A percentile compares a stretch with the other conserved stretches of the same genome.
These are phyloP conservation scores for Drosophila kuntzei DNA, from an alignment of 2,888 invertebrate species.

Conservation along the genomic window DNA sequence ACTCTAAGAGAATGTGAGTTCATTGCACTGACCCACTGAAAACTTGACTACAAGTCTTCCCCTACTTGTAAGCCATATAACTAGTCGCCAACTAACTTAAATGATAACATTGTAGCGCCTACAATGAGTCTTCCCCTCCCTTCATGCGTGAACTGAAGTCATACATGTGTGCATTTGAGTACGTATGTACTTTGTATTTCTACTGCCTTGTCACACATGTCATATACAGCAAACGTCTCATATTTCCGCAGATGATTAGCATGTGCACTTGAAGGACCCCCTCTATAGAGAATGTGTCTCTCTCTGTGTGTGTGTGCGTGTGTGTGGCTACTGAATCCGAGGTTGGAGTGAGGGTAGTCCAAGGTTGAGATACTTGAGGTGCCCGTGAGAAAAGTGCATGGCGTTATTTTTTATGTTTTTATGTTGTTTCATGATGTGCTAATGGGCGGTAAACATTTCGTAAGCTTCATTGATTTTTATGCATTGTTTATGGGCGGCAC, in stretches of 20 bases:
- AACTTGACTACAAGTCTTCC: constrained; percentile 2
- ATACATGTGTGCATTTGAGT: constrained; percentile 61
- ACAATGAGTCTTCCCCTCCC: constrained; percentile 12
- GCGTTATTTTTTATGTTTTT: constrained; percentile 22
- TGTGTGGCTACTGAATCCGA: constrained; percentile 32
- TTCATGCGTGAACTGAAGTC: constrained; percentile 54
- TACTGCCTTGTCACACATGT: constrained; percentile 57
- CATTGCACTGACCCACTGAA: constrained; percentile 56
- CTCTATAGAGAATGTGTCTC: neutral
- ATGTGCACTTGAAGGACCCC: constrained; percentile 66
- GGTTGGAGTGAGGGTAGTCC: constrained; percentile 17
- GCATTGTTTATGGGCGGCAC: constrained; percentile 52
- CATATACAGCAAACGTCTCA: constrained; percentile 54
- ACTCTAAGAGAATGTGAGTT: constrained; percentile 28
- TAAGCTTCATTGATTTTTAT: constrained; percentile 75
- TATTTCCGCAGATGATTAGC: constrained; percentile 73
- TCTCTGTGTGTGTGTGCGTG: constrained; percentile 4
- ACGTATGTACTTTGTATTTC: too few species aligned
- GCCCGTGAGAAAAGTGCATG: constrained; percentile 61
- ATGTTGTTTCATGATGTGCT: constrained; percentile 61
- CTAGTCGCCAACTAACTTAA: constrained; percentile 26
- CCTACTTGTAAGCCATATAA: constrained; percentile 41
- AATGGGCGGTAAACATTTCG: constrained; percentile 77
- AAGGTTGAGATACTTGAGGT: constrained; percentile 44
- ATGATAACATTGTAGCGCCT: constrained; percentile 34